Conservation (phyloP, 2,888 invertebrate genomes). For the Lepidonotus clava region DNA sequence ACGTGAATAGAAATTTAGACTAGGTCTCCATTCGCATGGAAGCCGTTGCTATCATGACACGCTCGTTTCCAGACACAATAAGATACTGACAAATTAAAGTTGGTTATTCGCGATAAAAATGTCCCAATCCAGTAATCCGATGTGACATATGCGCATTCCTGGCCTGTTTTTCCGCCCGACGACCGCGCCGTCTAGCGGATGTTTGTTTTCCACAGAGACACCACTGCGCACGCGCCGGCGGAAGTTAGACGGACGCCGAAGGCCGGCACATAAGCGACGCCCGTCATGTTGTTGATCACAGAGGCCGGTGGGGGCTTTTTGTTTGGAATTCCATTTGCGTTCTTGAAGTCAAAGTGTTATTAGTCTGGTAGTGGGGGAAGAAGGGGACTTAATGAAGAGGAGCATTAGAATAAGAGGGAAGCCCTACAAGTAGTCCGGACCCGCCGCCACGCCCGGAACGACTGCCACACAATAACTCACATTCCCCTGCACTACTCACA, state of each 20-base stretch:
- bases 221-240: background rate
- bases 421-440: too few species aligned
- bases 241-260: too few species aligned
- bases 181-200: background rate
- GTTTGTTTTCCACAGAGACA: slow-evolving; percentile 12
- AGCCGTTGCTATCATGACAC: too few species aligned
- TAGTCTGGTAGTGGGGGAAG: background rate
- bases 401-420: background rate
- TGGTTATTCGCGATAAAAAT: too few species aligned
- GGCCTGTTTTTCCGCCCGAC: background rate
- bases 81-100: too few species aligned
- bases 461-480: too few species aligned
- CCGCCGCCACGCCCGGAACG: too few species aligned
- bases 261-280: background rate
- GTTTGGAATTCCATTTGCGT: background rate
- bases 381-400: background rate
- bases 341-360: background rate
- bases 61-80: too few species aligned
- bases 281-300: background rate
- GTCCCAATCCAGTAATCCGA: background rate
- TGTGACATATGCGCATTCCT: slow-evolving; percentile 10
- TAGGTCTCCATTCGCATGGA: too few species aligned
- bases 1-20: too few species aligned
- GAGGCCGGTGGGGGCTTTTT: background rate
- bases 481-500: too few species aligned